A percentile compares a stretch with the other conserved stretches of the same genome.
Evolutionary conservation across 2,888 invertebrate genomes (phyloP).

Genomic region (Sisyra nigra): DNA sequence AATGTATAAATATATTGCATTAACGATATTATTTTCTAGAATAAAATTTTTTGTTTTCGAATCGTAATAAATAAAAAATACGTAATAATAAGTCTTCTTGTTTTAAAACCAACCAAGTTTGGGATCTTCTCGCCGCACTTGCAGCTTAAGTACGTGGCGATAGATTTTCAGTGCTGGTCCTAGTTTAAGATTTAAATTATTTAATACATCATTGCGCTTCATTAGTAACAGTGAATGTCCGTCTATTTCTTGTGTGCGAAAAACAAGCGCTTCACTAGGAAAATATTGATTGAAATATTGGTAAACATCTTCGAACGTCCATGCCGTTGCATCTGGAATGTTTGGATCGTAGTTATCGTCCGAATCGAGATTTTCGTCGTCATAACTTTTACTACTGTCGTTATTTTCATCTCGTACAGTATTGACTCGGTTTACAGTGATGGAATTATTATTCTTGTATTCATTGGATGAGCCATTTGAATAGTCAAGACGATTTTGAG

Average conservation of each 20-base stretch:
- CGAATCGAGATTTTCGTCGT: neutral
- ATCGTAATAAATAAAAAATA: too few species aligned
- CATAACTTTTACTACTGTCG: constrained; percentile 7
- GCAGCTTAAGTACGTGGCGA: constrained; percentile 61
- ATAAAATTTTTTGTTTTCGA: neutral
- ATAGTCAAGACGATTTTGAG: constrained; percentile 15
- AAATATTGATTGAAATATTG: constrained; percentile 64
- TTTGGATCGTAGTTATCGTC: constrained; percentile 39
- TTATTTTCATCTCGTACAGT: constrained; percentile 18
- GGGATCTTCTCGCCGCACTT: constrained; percentile 58
- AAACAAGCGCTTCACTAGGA: constrained; percentile 62
- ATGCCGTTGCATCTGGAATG: constrained; percentile 65
- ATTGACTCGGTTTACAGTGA: constrained; percentile 14
- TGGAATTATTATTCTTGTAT: constrained; percentile 9
- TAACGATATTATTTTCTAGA: neutral
- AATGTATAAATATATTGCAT: neutral
- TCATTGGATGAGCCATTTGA: constrained; percentile 11
- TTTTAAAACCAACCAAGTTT: constrained; percentile 52
- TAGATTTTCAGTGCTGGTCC: constrained; percentile 81
- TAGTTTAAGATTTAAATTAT: constrained; percentile 62
- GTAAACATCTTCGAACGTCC: constrained; percentile 72
- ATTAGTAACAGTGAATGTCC: constrained; percentile 74
- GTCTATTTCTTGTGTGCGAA: constrained; percentile 77
- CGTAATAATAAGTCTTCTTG: neutral
- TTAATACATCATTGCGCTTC: constrained; percentile 68